phyloP scores from a whole-genome alignment of 2,113 vertebrate species.

The Peromyscus maniculatus region DNA sequence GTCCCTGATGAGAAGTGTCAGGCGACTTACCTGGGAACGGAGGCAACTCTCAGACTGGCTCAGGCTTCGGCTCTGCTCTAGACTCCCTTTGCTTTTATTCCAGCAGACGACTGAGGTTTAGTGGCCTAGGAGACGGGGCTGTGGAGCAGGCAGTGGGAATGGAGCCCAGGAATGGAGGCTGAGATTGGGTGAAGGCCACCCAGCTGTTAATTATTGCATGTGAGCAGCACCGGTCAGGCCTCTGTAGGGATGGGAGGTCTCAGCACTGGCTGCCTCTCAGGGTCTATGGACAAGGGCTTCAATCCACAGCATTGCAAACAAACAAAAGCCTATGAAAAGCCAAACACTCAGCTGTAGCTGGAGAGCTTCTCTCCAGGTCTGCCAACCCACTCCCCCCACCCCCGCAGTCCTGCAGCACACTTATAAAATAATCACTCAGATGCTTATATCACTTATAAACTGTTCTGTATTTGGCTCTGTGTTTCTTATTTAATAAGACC shows the following conservation, averaged over 20 bases:
- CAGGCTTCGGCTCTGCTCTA: background rate
- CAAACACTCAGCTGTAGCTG: background rate
- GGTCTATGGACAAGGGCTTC: background rate
- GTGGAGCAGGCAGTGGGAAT: slow-evolving; percentile 49
- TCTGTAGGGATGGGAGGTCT: background rate
- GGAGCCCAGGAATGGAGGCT: slow-evolving; percentile 56
- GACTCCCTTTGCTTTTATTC: background rate
- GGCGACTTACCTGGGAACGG: slow-evolving; percentile 57
- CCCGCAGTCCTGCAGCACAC: too few relatives aligned
- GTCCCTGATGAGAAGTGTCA: background rate
- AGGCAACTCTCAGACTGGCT: background rate
- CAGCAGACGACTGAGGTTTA: slow-evolving; percentile 36
- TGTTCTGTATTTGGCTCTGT: too few relatives aligned
- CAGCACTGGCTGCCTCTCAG: background rate
- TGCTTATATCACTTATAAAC: too few relatives aligned
- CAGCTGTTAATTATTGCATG: slow-evolving; percentile 77
- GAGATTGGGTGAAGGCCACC: slow-evolving; percentile 63
- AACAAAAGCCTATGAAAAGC: background rate
- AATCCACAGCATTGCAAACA: background rate
- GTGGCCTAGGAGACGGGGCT: slow-evolving; percentile 76
- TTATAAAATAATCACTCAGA: too few relatives aligned
- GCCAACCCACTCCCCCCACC: too few relatives aligned
- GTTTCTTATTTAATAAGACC: too few relatives aligned
- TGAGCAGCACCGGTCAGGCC: slow-evolving; percentile 12
- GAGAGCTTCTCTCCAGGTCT: too few relatives aligned